Percentiles rank a stretch among this genome's conserved stretches.
Conservation (phyloP, 2,888 invertebrate genomes). For the Seladonia tumulorum region DNA sequence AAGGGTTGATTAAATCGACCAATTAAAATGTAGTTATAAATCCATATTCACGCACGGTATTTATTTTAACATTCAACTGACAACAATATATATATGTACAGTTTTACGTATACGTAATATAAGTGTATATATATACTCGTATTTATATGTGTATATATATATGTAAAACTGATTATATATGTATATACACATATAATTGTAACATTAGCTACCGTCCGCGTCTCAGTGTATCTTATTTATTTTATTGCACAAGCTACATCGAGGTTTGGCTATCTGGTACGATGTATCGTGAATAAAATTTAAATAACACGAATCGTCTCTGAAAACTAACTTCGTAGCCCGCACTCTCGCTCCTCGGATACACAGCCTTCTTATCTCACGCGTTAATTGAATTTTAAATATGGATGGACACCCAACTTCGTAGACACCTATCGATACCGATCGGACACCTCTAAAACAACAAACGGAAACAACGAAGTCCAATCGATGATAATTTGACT, state of each 20-base stretch:
- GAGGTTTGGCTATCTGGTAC: slow-evolving; percentile 53
- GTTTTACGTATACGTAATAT: slow-evolving; percentile 75
- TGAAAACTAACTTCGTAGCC: slow-evolving; percentile 56
- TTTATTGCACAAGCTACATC: slow-evolving; percentile 73
- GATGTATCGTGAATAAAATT: slow-evolving; percentile 64
- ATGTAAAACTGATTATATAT: slow-evolving; percentile 70
- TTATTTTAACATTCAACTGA: slow-evolving; percentile 83
- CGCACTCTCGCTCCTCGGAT: slow-evolving; percentile 34
- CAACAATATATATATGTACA: slow-evolving; percentile 81
- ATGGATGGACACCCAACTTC: slow-evolving; percentile 60
- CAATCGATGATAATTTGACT: background rate
- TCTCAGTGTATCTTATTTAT: slow-evolving; percentile 62
- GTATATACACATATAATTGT: slow-evolving; percentile 50
- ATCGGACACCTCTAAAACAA: slow-evolving; percentile 1
- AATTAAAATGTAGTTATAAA: slow-evolving; percentile 6
- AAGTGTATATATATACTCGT: slow-evolving; percentile 62
- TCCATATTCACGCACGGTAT: slow-evolving; percentile 75
- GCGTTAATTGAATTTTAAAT: slow-evolving; percentile 50
- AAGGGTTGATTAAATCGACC: background rate
- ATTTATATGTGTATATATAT: slow-evolving; percentile 15
- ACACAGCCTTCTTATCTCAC: slow-evolving; percentile 28
- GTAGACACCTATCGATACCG: slow-evolving; percentile 13
- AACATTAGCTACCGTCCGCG: slow-evolving; percentile 63
- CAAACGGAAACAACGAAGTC: background rate
- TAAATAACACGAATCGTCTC: slow-evolving; percentile 55